phyloP scores from a whole-genome alignment of 2,113 vertebrate genomes.

The Actenoides hombroni region DNA sequence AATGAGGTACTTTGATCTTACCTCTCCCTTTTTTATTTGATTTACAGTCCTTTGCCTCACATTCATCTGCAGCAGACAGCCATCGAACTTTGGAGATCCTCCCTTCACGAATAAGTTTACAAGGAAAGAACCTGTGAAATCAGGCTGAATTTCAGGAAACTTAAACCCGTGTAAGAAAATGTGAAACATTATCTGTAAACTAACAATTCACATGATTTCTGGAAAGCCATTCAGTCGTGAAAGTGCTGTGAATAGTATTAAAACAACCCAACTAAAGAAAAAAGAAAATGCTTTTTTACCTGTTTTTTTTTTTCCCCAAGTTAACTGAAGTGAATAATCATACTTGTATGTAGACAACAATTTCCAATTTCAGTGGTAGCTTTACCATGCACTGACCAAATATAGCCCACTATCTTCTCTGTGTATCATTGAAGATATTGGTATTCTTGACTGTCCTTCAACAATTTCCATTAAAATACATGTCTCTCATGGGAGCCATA shows the following conservation, averaged over 20 bases:
- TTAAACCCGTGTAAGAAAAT: background rate
- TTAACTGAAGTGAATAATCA: background rate
- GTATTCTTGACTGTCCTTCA: slow-evolving; percentile 2
- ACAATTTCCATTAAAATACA: slow-evolving; percentile 41
- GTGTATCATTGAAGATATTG: slow-evolving; percentile 34
- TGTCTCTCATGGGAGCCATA: background rate
- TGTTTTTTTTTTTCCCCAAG: background rate
- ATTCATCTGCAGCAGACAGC: background rate
- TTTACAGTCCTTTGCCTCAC: slow-evolving; percentile 38
- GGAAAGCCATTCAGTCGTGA: background rate
- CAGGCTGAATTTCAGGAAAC: background rate
- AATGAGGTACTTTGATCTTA: slow-evolving; percentile 53
- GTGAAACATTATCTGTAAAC: background rate
- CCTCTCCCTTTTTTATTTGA: slow-evolving; percentile 49
- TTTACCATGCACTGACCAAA: background rate
- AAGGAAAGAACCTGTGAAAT: background rate
- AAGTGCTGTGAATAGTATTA: background rate
- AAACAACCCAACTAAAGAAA: background rate
- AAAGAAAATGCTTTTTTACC: fast-evolving
- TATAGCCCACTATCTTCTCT: background rate
- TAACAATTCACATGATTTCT: background rate
- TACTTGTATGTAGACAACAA: background rate
- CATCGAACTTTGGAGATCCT: background rate
- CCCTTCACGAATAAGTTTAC: slow-evolving; percentile 36
- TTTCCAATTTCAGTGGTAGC: background rate